These are phyloP conservation scores for Brachionus calyciflorus DNA, from an alignment of 1,140 invertebrate species.

Conservation along the genomic window DNA sequence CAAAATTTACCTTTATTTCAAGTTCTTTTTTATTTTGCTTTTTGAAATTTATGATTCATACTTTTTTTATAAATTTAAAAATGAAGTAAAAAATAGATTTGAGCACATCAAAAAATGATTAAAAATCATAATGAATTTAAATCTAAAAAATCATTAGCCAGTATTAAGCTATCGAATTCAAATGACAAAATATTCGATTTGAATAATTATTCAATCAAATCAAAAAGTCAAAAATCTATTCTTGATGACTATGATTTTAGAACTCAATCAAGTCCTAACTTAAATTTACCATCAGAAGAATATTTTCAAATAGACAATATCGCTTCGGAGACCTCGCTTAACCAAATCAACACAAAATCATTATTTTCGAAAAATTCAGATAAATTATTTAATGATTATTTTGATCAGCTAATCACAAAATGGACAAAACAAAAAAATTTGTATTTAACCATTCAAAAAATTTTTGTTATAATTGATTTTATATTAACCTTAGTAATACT, in stretches of 20 bases:
- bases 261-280: neutral
- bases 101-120: no score
- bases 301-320: neutral
- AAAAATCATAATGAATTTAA: no score
- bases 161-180: no score
- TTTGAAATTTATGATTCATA: no score
- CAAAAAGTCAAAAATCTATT: neutral
- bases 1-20: neutral
- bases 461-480: slow-evolving; percentile 1
- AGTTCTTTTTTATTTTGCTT: no score
- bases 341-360: neutral
- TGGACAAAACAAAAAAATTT: neutral
- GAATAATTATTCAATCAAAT: neutral
- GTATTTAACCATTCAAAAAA: slow-evolving; percentile 3
- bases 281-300: neutral
- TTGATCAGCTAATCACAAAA: neutral
- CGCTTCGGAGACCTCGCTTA: no score
- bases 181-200: no score
- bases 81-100: no score
- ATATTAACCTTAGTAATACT: neutral
- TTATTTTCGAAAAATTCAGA: neutral
- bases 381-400: neutral
- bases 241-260: neutral
- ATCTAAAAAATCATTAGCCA: no score
- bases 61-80: no score